Base-by-base conservation (phyloP, 2,888 invertebrate genomes). In the Drosophila neotestacea region DNA sequence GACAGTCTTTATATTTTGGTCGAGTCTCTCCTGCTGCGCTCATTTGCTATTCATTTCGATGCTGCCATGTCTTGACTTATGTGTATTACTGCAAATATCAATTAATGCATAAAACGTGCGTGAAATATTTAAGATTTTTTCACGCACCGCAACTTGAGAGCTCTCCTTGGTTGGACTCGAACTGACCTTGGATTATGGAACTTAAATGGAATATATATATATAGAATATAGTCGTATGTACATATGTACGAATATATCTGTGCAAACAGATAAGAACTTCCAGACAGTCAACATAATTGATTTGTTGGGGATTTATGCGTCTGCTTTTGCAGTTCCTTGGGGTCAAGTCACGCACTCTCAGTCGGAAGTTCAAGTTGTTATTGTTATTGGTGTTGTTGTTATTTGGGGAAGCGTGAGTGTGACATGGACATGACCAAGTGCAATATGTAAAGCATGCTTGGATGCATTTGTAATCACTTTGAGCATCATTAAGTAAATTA, bases 51-150 rank as follows among this genome's bases (percentile, higher is more conserved):
- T 79, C 79, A 79, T 79, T 79, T 70, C 73, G 70, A 50, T 64
- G 48, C 68, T 70, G 77, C 51, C 74, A 67, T 55, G 70, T 44
- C 79, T 68, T 89, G 89, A 88, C 90, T 90, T 88, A 85, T 85
- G 83, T 71, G 87, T 87, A 90, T 86, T 90, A 81, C 79, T 80
- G 76, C 87, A 88, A 87, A 90, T 90, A 87, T 90, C 83, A 90
- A 87, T 89, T 89, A 89, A 89, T 90, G 81, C 85, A 64, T 44
- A 55, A 71, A 73, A 88, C 88, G 88, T 89, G 90, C 83, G 71
- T 75, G 63, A 90, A 87, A 90, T 89, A 79, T 78, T 74, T 73
- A 79, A 76, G 68, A 51, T 56, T 70, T 73, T 64, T 70, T 67
- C 66, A 50, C 67, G 48, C 61, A 48, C 34, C 28, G n/a, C 32